These are phyloP conservation scores for Labroides dimidiatus DNA, from an alignment of 2,797 vertebrate genomes.

Conservation along the genomic window DNA sequence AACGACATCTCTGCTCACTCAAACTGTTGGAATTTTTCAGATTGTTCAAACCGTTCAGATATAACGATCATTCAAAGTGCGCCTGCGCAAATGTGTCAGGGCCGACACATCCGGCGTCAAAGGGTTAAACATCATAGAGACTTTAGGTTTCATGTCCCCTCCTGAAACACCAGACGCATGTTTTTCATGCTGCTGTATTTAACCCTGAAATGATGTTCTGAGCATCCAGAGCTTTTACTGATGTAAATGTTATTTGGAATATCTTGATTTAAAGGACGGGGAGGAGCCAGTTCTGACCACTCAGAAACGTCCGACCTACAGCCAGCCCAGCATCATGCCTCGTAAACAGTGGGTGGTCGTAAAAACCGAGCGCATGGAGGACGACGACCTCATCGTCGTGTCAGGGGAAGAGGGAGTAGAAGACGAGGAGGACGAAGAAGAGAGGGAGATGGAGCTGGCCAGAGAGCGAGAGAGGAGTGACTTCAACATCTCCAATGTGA, in stretches of 20 bases:
- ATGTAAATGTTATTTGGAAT: neutral
- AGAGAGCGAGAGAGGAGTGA: conserved; percentile 76
- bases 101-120: too few relatives aligned
- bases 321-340: conserved; percentile 89
- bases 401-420: conserved; percentile 85
- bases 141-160: too few relatives aligned
- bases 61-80: too few relatives aligned
- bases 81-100: too few relatives aligned
- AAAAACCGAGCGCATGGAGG: conserved; percentile 84
- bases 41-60: too few relatives aligned
- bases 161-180: too few relatives aligned
- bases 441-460: conserved; percentile 75
- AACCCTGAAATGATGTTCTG: neutral
- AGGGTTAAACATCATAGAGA: too few relatives aligned
- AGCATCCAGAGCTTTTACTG: neutral
- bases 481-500: conserved; percentile 89
- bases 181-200: neutral
- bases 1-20: too few relatives aligned
- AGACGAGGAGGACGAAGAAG: conserved; percentile 80
- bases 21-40: too few relatives aligned
- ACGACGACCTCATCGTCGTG: conserved; percentile 85
- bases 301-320: conserved; percentile 83
- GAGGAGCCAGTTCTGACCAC: conserved; percentile 58
- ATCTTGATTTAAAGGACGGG: conserved; percentile 63
- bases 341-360: conserved; percentile 94